Evolutionary conservation across 2,888 invertebrate genomes (phyloP), one percentile per base, ranked within the genome.

Genomic region (Pandemis heparana): DNA sequence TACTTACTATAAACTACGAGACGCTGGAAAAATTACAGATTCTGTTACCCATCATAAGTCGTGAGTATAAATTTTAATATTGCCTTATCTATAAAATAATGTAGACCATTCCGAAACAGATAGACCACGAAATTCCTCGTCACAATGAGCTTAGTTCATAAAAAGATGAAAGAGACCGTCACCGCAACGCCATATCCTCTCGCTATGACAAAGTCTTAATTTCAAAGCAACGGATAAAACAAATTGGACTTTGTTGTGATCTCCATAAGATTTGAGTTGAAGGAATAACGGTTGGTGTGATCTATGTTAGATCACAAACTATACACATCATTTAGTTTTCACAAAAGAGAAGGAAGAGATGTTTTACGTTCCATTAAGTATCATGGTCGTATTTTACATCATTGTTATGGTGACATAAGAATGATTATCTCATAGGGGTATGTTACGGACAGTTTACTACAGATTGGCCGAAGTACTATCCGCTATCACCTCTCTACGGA

Each of bases 391-490:
- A 56, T 18, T 56, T 23, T 8, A 18, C 9, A 53, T 3, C 9
- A 53, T 16, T 16, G 51, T 53, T 16, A 7, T 51, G 5, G 1
- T n/a, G 16, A 16, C 7, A 51, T 8, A 18, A 6, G 16, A 53
- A 7, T 1, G 3, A 53, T 53, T 9, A 7, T 1, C 18, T 53
- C n/a, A 53, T 9, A 53, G 51, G 51, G 8, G n/a, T 16, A 18
- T 48, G 5, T n/a, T 5, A 48, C 5, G 48, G 74, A 75, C 81
- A 76, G 77, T 78, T 81, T 76, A 76, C 77, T 76, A 64, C 66
- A 71, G 74, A 75, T 77, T 64, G 48, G 46, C 12, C 18, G 12
- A 9, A 16, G 16, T 43, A n/a, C 8, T 1, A 38, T 0, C 38
- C 23, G 14, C 10, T 59, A 32, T 59, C 12, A 12, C n/a, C 23